These are phyloP conservation scores for Timandra comae DNA, from an alignment of 2,888 invertebrate species.

Conservation along the genomic window DNA sequence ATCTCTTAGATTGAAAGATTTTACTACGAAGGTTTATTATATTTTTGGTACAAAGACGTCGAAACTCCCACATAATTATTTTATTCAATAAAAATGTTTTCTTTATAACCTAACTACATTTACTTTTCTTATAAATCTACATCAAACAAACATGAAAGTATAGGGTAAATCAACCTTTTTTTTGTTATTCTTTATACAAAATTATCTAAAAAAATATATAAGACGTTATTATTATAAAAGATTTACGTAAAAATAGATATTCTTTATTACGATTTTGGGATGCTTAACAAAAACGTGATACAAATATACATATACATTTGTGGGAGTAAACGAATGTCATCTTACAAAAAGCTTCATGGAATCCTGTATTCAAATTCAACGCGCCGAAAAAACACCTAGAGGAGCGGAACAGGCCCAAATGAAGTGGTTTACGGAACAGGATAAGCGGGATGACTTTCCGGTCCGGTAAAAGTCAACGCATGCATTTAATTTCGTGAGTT, in stretches of 20 bases:
- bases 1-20: background rate
- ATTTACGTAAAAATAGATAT: too few species aligned
- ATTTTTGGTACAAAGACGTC: too few species aligned
- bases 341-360: conserved; percentile 5
- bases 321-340: too few species aligned
- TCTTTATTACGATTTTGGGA: too few species aligned
- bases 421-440: conserved; percentile 48
- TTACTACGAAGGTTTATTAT: too few species aligned
- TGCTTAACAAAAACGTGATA: too few species aligned
- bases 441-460: conserved; percentile 57
- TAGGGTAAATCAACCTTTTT: too few species aligned
- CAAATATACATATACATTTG: too few species aligned
- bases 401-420: conserved; percentile 35
- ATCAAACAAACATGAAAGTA: too few species aligned
- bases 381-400: conserved; percentile 42
- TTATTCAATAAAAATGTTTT: background rate
- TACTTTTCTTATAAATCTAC: background rate
- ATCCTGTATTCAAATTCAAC: conserved; percentile 38
- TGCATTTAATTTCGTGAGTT: conserved; percentile 60
- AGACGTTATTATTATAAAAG: too few species aligned
- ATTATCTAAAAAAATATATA: too few species aligned
- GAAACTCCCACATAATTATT: background rate
- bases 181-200: too few species aligned
- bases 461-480: conserved; percentile 62
- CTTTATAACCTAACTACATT: background rate